These are phyloP conservation scores for Galago senegalensis DNA, from an alignment of 2,797 vertebrate genomes.

Conservation along the genomic window DNA sequence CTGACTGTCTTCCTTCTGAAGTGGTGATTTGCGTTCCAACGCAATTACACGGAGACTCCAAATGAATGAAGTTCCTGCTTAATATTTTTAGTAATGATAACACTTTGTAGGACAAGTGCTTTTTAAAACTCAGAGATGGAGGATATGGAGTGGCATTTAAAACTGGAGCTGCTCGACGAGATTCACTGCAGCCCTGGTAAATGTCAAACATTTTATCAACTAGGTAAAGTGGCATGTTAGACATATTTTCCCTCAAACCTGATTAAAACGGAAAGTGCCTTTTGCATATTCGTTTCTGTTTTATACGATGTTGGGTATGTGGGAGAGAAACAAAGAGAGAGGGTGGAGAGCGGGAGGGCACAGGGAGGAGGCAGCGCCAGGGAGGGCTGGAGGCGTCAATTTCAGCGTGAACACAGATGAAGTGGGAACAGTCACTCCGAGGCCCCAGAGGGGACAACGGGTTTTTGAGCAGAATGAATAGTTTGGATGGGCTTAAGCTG, in stretches of 20 bases:
- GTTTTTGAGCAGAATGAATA: constrained; percentile 8
- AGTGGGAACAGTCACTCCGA: fast-evolving
- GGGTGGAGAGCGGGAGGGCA: fast-evolving
- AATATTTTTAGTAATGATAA: constrained; percentile 74
- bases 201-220: constrained; percentile 89
- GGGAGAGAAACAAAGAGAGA: not conserved
- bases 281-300: constrained; percentile 85
- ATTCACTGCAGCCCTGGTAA: constrained; percentile 84
- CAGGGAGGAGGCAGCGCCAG: fast-evolving
- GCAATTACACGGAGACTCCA: not conserved
- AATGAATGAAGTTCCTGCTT: constrained; percentile 35
- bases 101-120: constrained; percentile 83
- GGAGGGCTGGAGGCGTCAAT: fast-evolving
- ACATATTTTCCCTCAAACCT: constrained; percentile 81
- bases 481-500: not conserved
- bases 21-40: constrained; percentile 22
- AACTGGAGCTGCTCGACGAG: constrained; percentile 85
- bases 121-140: constrained; percentile 83
- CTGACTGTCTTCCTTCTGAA: not conserved
- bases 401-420: not conserved
- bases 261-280: constrained; percentile 87
- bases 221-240: constrained; percentile 83
- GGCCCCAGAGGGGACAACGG: not conserved
- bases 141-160: constrained; percentile 88
- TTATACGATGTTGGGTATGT: constrained; percentile 61